phyloP scores from a whole-genome alignment of 2,797 vertebrate species.

The Dromococcyx pavoninus region DNA sequence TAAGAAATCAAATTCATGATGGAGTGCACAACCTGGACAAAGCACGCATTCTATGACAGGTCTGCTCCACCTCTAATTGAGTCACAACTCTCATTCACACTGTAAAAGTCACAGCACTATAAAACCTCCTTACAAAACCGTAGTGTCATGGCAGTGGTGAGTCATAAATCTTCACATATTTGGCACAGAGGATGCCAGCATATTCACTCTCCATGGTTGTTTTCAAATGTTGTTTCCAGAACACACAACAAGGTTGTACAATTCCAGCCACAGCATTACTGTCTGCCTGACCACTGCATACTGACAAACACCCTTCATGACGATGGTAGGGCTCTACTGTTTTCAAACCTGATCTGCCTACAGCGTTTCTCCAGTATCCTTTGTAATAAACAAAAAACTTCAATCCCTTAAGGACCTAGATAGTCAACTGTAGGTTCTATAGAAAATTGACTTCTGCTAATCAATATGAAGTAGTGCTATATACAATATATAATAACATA shows the following conservation, averaged over 20 bases:
- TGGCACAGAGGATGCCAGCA: background rate
- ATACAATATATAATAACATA: too few species aligned
- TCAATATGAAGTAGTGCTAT: background rate
- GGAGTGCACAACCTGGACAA: background rate
- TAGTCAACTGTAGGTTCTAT: background rate
- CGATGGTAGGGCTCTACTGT: background rate
- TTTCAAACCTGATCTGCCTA: background rate
- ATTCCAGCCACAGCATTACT: background rate
- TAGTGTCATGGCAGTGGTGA: background rate
- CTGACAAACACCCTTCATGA: background rate
- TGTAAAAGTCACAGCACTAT: background rate
- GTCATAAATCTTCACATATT: background rate
- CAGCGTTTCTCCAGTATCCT: background rate
- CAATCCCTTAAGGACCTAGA: background rate
- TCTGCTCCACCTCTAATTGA: background rate
- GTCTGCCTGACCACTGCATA: background rate
- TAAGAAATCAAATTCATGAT: background rate
- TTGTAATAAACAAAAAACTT: background rate
- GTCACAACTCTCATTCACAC: background rate
- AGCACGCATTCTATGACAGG: background rate
- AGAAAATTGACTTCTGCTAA: background rate
- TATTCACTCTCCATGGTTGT: background rate
- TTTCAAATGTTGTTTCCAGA: background rate
- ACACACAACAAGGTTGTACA: background rate
- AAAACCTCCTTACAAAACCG: background rate